Evolutionary conservation across 1,140 invertebrate genomes (phyloP).

Genomic region (Ridgeia piscesae): DNA sequence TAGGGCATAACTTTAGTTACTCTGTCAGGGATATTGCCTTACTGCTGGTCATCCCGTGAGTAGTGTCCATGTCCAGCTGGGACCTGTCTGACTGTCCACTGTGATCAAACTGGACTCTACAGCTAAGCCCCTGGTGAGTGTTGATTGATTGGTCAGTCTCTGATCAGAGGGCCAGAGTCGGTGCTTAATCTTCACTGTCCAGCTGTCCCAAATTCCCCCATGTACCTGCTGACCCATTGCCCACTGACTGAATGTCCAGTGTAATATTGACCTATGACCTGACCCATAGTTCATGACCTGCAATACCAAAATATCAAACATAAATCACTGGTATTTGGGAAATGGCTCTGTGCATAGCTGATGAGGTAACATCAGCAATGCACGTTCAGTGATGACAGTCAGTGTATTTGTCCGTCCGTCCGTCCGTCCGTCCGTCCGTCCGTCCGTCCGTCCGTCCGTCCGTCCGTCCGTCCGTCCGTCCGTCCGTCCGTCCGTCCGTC

Average conservation of each 20-base stretch:
- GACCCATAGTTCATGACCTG: background rate
- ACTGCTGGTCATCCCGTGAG: background rate
- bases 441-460: too few relatives aligned
- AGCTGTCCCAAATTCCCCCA: background rate
- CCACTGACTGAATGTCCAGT: too few relatives aligned
- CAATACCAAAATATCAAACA: background rate
- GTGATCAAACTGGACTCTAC: background rate
- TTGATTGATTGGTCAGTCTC: background rate
- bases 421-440: too few relatives aligned
- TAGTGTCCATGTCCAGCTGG: background rate
- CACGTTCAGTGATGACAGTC: too few relatives aligned
- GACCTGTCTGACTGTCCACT: background rate
- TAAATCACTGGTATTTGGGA: background rate
- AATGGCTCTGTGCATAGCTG: background rate
- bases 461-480: background rate
- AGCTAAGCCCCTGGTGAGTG: background rate
- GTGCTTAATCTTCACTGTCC: background rate
- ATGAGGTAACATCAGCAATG: too few relatives aligned
- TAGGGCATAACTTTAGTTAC: background rate
- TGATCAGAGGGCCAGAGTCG: background rate
- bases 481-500: background rate
- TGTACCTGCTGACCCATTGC: background rate
- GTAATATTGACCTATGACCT: background rate
- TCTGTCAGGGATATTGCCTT: background rate
- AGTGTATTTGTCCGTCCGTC: too few relatives aligned